phyloP scores from a whole-genome alignment of 2,888 invertebrate species.

The Rhamphomyia laevipes region DNA sequence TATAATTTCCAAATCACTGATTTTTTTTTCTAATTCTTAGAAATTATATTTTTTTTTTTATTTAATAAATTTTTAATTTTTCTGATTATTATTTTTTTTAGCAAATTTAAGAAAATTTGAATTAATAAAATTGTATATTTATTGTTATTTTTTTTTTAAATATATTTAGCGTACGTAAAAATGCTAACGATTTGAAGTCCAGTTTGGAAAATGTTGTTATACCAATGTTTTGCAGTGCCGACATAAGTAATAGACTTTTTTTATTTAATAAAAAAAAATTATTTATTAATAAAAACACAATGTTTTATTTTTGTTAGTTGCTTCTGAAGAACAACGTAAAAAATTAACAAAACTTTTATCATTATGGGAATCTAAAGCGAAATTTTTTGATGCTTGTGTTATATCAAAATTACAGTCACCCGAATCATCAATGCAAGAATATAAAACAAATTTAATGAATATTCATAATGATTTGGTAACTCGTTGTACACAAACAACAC shows the following conservation, averaged over 20 bases:
- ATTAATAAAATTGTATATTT: not conserved
- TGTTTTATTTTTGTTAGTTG: slow-evolving; percentile 43
- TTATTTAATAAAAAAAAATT: slow-evolving; percentile 1
- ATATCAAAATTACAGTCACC: slow-evolving; percentile 82
- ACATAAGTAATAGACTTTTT: slow-evolving; percentile 47
- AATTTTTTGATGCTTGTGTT: slow-evolving; percentile 71
- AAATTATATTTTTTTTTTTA: too few relatives aligned
- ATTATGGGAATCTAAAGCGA: slow-evolving; percentile 93
- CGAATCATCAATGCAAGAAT: slow-evolving; percentile 75
- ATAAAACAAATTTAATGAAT: slow-evolving; percentile 72
- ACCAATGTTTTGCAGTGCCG: slow-evolving; percentile 95
- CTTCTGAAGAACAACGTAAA: slow-evolving; percentile 75
- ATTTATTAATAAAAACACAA: slow-evolving; percentile 1
- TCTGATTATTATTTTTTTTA: slow-evolving; percentile 7
- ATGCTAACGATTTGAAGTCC: slow-evolving; percentile 84
- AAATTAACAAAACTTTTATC: slow-evolving; percentile 89
- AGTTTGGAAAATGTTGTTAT: slow-evolving; percentile 91
- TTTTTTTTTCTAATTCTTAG: not conserved
- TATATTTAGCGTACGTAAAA: slow-evolving; percentile 80
- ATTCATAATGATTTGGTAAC: slow-evolving; percentile 68
- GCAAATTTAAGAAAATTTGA: slow-evolving; percentile 5
- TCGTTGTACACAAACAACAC: slow-evolving; percentile 66
- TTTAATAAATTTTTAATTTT: too few relatives aligned
- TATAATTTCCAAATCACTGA: too few relatives aligned
- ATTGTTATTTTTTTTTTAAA: slow-evolving; percentile 6